Evolutionary conservation across 2,113 vertebrate species (phyloP).

Genomic region (Bolborhynchus lineola): DNA sequence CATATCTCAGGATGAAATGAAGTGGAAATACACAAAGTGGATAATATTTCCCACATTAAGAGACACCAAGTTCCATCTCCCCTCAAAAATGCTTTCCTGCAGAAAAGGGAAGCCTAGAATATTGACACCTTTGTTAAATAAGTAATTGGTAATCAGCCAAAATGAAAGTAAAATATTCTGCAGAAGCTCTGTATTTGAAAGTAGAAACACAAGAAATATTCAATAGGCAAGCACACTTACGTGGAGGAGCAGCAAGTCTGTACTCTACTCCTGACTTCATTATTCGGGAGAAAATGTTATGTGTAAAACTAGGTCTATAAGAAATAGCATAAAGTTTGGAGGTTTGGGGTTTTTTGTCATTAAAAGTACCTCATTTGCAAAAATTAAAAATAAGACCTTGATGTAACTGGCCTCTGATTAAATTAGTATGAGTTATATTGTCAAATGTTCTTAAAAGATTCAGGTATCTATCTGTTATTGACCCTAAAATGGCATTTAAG

Average conservation of each 20-base stretch:
- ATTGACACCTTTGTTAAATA: not conserved
- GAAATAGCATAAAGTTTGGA: not conserved
- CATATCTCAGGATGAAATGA: not conserved
- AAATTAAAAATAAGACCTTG: not conserved
- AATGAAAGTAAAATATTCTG: slow-evolving; percentile 2
- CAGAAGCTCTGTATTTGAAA: not conserved
- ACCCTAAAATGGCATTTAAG: not conserved
- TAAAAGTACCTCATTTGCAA: not conserved
- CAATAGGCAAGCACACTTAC: not conserved
- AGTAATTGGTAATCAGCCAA: not conserved
- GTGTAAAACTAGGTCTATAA: not conserved
- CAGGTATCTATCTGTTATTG: not conserved
- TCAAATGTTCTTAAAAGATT: not conserved
- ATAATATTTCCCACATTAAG: not conserved
- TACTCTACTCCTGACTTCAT: not conserved
- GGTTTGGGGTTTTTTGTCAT: not conserved
- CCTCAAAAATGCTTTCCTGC: not conserved
- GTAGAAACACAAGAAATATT: not conserved
- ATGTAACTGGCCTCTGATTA: not conserved
- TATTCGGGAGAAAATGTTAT: not conserved
- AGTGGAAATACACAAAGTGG: not conserved
- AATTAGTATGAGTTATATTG: not conserved
- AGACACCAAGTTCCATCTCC: not conserved
- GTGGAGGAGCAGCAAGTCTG: not conserved
- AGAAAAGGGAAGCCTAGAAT: not conserved